These are phyloP conservation scores for Drosophila atripex DNA, from an alignment of 2,888 invertebrate genomes.

Conservation along the genomic window DNA sequence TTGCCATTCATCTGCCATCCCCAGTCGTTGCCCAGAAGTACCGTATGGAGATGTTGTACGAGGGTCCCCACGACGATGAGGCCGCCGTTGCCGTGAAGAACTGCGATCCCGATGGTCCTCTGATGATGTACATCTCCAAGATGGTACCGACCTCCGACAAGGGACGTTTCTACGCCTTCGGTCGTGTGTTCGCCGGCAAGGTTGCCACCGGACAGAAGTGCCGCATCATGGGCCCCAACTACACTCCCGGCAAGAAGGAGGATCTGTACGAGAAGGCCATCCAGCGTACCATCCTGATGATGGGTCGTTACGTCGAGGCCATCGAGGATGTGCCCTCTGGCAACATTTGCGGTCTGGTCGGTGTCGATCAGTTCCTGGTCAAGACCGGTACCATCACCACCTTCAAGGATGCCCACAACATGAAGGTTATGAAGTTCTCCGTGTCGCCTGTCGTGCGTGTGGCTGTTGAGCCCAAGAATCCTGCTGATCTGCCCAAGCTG, in stretches of 20 bases:
- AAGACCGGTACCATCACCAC: conserved; percentile 99
- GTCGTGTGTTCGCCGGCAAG: conserved; percentile 99
- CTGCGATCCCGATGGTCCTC: conserved; percentile 98
- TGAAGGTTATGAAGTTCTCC: conserved; percentile 99
- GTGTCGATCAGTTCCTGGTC: conserved; percentile 99
- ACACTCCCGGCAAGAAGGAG: conserved; percentile 98
- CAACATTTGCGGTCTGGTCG: conserved; percentile 99
- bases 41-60: conserved; percentile 99
- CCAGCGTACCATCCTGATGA: conserved; percentile 99
- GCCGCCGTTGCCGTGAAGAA: conserved; percentile 95
- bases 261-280: conserved; percentile 99
- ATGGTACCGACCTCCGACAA: conserved; percentile 99
- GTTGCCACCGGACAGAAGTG: conserved; percentile 95
- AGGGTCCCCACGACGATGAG: conserved; percentile 98
- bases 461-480: conserved; percentile 99
- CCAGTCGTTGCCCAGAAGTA: conserved; percentile 99
- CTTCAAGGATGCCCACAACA: conserved; percentile 99
- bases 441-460: conserved; percentile 99
- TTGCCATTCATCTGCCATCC: conserved; percentile 99
- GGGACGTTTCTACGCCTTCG: conserved; percentile 99
- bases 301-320: conserved; percentile 99
- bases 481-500: conserved; percentile 99
- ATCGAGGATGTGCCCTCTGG: conserved; percentile 99
- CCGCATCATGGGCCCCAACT: conserved; percentile 99
- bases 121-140: conserved; percentile 99